A percentile compares a stretch with the other conserved stretches of the same genome.
Evolutionary conservation across 1,140 invertebrate species (phyloP).

Genomic region (Xylocopa sonorina): DNA sequence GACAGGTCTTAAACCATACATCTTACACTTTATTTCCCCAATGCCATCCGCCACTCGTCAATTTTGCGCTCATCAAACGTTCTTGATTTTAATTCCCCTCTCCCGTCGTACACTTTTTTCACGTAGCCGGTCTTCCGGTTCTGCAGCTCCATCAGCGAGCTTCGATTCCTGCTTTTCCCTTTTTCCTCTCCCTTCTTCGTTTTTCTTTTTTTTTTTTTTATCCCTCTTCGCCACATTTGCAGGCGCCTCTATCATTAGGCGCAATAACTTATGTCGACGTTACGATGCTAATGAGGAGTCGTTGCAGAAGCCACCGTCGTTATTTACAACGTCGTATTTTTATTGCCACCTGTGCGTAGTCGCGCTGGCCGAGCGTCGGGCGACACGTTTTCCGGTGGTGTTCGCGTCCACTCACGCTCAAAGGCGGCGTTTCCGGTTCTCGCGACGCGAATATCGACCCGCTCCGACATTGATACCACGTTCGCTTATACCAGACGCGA

Average conservation of each 20-base stretch:
- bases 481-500: neutral
- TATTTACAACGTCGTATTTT: conserved; percentile 69
- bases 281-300: conserved; percentile 75
- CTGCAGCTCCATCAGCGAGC: neutral
- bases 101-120: neutral
- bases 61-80: neutral
- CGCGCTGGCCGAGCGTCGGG: neutral
- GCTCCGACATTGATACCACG: conserved; percentile 7
- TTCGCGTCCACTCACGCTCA: neutral
- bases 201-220: no score
- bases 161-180: conserved; percentile 22
- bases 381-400: conserved; percentile 1
- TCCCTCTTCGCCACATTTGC: conserved; percentile 37
- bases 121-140: conserved; percentile 15
- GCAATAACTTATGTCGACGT: conserved; percentile 73
- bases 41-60: neutral
- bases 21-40: neutral
- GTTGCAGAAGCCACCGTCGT: conserved; percentile 55
- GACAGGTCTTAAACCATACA: neutral
- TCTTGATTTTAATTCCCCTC: neutral
- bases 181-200: neutral
- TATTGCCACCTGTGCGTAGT: conserved; percentile 39
- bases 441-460: neutral
- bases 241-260: conserved; percentile 70
- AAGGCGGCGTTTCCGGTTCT: conserved; percentile 23